Evolutionary conservation across 2,888 invertebrate genomes (phyloP).

Genomic region (Caradrina kadenii): DNA sequence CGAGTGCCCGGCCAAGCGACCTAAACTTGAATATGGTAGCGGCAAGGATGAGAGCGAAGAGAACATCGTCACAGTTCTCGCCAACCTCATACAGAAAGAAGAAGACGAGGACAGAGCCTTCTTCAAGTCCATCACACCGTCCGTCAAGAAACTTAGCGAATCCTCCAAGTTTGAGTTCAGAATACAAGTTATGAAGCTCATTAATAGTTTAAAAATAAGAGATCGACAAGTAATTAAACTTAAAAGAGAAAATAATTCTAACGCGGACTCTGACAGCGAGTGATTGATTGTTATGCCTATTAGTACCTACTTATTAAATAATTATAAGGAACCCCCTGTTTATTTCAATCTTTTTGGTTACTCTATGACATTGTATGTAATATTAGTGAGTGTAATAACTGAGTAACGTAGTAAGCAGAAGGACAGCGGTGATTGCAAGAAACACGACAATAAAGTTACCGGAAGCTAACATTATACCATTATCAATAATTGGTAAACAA

Average conservation of each 20-base stretch:
- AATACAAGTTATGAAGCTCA: conserved; percentile 78
- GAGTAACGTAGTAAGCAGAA: neutral
- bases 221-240: conserved; percentile 59
- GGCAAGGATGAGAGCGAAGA: conserved; percentile 64
- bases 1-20: conserved; percentile 55
- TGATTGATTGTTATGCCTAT: conserved; percentile 28
- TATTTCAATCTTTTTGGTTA: neutral
- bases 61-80: conserved; percentile 72
- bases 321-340: conserved; percentile 29
- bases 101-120: conserved; percentile 83
- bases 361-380: neutral
- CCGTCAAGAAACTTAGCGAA: conserved; percentile 76
- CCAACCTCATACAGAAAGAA: conserved; percentile 77
- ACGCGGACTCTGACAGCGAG: conserved; percentile 60
- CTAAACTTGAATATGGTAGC: conserved; percentile 59
- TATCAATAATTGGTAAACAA: conserved; percentile 25
- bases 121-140: conserved; percentile 80
- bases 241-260: conserved; percentile 55
- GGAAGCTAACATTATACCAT: neutral
- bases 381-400: neutral
- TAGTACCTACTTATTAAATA: conserved; percentile 39
- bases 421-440: neutral
- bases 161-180: conserved; percentile 78
- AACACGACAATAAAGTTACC: conserved; percentile 1
- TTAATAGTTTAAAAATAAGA: conserved; percentile 70